Evolutionary conservation across 2,113 vertebrate genomes (phyloP).

Genomic region (Leiothrix lutea): DNA sequence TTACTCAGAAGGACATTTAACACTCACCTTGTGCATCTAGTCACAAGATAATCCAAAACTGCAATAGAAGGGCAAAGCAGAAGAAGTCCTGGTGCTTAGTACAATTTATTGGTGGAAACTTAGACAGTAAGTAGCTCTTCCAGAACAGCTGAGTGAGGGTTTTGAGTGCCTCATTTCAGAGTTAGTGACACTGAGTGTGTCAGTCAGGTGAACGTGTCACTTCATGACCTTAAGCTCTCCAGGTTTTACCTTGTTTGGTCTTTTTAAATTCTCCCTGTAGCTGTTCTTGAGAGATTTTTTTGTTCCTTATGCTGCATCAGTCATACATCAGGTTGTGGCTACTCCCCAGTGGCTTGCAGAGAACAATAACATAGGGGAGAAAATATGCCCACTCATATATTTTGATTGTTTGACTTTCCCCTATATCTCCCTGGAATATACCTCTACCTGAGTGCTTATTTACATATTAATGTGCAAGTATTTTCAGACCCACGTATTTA

Average conservation of each 20-base stretch:
- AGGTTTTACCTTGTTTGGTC: neutral
- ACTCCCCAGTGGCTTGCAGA: constrained; percentile 40
- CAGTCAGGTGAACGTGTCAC: neutral
- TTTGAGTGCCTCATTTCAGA: neutral
- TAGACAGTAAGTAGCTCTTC: neutral
- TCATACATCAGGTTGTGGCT: constrained; percentile 37
- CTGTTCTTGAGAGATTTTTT: constrained; percentile 15
- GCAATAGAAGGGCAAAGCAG: neutral
- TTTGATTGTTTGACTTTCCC: constrained; percentile 50
- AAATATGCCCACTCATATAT: constrained; percentile 58
- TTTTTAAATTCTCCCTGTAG: neutral
- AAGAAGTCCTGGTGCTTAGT: neutral
- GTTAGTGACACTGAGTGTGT: neutral
- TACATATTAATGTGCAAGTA: constrained; percentile 60
- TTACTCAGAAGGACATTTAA: neutral
- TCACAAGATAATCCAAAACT: neutral
- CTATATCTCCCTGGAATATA: constrained; percentile 8
- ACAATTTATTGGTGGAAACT: neutral
- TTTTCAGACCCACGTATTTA: constrained; percentile 58
- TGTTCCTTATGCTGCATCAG: constrained; percentile 33
- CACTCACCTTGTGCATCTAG: neutral
- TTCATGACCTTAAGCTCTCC: neutral
- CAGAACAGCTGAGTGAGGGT: neutral
- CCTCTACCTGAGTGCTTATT: constrained; percentile 56
- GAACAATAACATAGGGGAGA: constrained; percentile 55